phyloP scores from a whole-genome alignment of 2,113 vertebrate genomes.

The Alectura lathami region DNA sequence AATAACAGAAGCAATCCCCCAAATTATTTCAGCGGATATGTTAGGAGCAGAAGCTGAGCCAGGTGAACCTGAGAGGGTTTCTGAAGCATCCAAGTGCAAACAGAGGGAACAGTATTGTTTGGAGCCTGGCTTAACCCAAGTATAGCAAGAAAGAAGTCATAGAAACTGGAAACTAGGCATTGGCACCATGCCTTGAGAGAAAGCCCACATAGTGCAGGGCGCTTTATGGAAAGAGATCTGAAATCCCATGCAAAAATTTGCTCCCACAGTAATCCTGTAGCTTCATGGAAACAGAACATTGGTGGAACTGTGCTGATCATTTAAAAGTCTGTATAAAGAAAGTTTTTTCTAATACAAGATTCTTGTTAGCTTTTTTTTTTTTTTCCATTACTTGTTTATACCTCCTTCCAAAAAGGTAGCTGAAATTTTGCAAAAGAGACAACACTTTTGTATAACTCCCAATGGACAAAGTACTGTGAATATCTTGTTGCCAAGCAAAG shows the following conservation, averaged over 20 bases:
- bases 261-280: background rate
- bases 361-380: background rate
- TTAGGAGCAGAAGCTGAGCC: background rate
- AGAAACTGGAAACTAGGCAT: background rate
- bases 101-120: background rate
- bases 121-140: background rate
- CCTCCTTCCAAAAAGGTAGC: background rate
- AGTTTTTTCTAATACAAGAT: background rate
- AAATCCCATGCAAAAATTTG: background rate
- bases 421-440: background rate
- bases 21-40: background rate
- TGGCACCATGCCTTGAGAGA: background rate
- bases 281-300: background rate
- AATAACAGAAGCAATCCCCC: background rate
- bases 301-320: background rate
- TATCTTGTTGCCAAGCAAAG: background rate
- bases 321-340: background rate
- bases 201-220: background rate
- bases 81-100: background rate
- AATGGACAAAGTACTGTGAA: background rate
- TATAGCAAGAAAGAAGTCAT: background rate
- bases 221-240: background rate
- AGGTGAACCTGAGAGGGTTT: background rate
- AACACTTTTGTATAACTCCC: background rate
- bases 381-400: background rate